Percentiles rank a stretch among this genome's conserved stretches.
Evolutionary conservation across 2,888 invertebrate species (phyloP).

Genomic region (Acleris cristana): DNA sequence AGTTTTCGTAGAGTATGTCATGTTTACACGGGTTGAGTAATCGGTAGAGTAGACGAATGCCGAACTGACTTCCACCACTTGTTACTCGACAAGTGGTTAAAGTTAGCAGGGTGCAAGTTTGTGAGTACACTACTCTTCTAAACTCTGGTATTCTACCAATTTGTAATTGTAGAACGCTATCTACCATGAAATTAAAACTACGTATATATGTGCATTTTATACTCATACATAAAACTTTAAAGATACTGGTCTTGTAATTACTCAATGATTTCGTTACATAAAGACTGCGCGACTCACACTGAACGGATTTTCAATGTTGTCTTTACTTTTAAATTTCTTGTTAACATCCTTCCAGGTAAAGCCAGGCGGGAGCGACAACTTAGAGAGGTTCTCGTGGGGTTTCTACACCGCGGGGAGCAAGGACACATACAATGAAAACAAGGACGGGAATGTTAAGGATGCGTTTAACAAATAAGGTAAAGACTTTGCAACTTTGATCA

Average conservation of each 20-base stretch:
- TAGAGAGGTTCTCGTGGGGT: conserved; percentile 69
- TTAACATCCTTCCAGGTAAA: conserved; percentile 76
- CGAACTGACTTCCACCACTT: too few species aligned
- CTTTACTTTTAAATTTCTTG: conserved; percentile 72
- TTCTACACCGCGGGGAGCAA: conserved; percentile 71
- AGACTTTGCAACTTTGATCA: too few species aligned
- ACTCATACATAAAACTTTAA: background rate
- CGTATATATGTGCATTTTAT: too few species aligned
- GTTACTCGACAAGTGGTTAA: too few species aligned
- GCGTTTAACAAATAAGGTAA: background rate
- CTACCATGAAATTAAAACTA: too few species aligned
- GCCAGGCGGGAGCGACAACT: conserved; percentile 72
- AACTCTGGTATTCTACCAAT: too few species aligned
- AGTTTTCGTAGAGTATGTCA: too few species aligned
- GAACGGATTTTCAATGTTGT: conserved; percentile 64
- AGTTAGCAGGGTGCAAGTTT: too few species aligned
- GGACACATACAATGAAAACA: conserved; percentile 57
- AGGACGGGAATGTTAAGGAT: background rate
- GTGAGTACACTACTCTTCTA: too few species aligned
- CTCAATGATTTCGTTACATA: background rate
- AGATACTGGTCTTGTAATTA: background rate
- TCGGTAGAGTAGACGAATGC: too few species aligned
- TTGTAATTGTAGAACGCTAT: too few species aligned
- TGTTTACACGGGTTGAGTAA: too few species aligned
- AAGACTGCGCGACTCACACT: conserved; percentile 61